Evolutionary conservation across 2,888 invertebrate genomes (phyloP), one percentile per base, ranked within the genome.

Genomic region (Junonia oenone): DNA sequence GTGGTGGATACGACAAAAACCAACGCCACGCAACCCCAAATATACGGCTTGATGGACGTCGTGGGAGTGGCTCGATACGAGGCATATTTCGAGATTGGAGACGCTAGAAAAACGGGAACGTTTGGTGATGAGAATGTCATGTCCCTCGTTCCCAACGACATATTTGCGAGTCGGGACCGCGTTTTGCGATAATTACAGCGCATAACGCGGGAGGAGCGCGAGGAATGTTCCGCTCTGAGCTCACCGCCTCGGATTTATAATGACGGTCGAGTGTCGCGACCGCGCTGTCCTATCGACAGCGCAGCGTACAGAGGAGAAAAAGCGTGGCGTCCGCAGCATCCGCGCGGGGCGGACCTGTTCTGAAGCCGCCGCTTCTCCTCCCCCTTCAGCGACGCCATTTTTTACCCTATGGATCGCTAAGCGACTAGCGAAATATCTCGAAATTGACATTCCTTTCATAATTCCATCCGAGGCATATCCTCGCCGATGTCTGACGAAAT

Each of bases 91-190:
- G 77, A 66, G 68, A 69, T 68, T 67, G 69, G 72, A 74, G 75
- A 74, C 70, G 68, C 58, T 73, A 69, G 74, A 80, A 87, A 89
- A 88, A 88, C 78, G 68, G 59, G 64, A 78, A 68, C 82, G 77
- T 82, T 88, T 76, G 85, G 89, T 89, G 90, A 89, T 89, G 89
- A 89, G 89, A 89, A 90, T 87, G 89, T 89, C 89, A 89, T 90
- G 90, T 89, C 85, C 76, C 69, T 79, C 81, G 87, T 84, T 86
- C 81, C 78, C 87, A 76, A 88, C 88, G 90, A 88, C 88, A 89
- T 90, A 89, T 88, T 84, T 89, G 84, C 83, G 86, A 85, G 84
- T 81, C 79, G 81, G 75, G 80, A 77, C 78, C 74, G 79, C 84
- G 86, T 85, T 89, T 87, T 87, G 86, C 79, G 83, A 87, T 88